These are phyloP conservation scores for Plebejus melissa DNA, from an alignment of 2,888 invertebrate species.

Conservation along the genomic window DNA sequence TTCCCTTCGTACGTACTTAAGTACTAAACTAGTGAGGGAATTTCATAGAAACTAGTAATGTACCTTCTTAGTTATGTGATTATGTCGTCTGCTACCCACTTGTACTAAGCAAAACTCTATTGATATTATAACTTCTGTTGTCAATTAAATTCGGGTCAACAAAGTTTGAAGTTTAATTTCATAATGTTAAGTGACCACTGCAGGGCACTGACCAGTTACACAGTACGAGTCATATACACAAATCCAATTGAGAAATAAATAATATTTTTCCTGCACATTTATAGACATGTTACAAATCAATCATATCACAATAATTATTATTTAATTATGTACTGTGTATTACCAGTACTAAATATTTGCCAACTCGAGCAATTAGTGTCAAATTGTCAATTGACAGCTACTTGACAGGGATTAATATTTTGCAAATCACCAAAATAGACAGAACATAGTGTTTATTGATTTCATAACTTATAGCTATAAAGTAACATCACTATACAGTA, in stretches of 20 bases:
- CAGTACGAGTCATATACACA: neutral
- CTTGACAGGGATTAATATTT: conserved; percentile 9
- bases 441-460: neutral
- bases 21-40: too few relatives aligned
- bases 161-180: neutral
- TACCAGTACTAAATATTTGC: neutral
- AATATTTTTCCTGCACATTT: neutral
- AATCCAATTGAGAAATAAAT: neutral
- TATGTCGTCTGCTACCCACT: too few relatives aligned
- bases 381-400: neutral
- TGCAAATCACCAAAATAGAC: neutral
- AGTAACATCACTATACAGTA: neutral
- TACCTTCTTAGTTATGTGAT: too few relatives aligned
- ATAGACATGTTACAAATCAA: neutral
- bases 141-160: too few relatives aligned
- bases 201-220: too few relatives aligned
- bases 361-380: conserved; percentile 15
- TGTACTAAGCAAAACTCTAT: neutral
- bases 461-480: neutral
- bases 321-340: neutral
- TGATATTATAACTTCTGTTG: too few relatives aligned
- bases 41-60: too few relatives aligned
- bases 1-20: too few relatives aligned
- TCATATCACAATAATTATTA: neutral
- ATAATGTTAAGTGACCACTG: neutral